Evolutionary conservation across 2,113 vertebrate genomes (phyloP).

Genomic region (Thamnaconus septentrionalis): DNA sequence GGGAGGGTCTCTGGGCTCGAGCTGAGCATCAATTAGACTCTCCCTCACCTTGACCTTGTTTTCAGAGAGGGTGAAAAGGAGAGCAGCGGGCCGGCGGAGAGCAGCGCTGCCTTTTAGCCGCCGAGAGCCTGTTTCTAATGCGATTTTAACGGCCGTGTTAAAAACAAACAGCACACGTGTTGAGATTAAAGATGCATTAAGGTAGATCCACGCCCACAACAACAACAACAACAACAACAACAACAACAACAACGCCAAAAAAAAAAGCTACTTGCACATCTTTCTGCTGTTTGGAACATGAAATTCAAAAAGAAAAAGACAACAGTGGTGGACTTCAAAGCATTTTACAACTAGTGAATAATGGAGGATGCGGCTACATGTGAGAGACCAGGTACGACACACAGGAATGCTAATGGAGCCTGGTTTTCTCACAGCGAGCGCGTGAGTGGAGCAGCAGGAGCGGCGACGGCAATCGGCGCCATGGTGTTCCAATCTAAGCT

Average conservation of each 20-base stretch:
- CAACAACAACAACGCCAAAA: not conserved
- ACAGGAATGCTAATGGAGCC: slow-evolving; percentile 42
- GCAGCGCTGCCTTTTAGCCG: not conserved
- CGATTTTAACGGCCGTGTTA: too few relatives aligned
- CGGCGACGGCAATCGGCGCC: not conserved
- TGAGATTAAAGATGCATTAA: not conserved
- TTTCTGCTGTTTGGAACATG: slow-evolving; percentile 17
- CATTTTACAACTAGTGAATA: slow-evolving; percentile 38
- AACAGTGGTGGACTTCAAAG: slow-evolving; percentile 31
- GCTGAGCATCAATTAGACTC: slow-evolving; percentile 39
- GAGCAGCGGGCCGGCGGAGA: not conserved
- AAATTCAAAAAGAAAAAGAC: slow-evolving; percentile 20
- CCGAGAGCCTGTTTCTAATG: not conserved
- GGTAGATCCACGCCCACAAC: not conserved
- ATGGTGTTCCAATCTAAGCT: too few relatives aligned
- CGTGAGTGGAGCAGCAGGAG: not conserved
- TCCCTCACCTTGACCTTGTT: slow-evolving; percentile 47
- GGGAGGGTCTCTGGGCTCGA: slow-evolving; percentile 7
- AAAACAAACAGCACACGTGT: not conserved
- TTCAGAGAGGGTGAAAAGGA: slow-evolving; percentile 4
- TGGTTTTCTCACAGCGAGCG: not conserved
- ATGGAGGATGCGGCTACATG: slow-evolving; percentile 10
- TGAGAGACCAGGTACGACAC: slow-evolving; percentile 4
- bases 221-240: not conserved
- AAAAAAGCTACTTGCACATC: slow-evolving; percentile 7